Conservation (phyloP, 2,113 vertebrate genomes). For the Petaurus breviceps region DNA sequence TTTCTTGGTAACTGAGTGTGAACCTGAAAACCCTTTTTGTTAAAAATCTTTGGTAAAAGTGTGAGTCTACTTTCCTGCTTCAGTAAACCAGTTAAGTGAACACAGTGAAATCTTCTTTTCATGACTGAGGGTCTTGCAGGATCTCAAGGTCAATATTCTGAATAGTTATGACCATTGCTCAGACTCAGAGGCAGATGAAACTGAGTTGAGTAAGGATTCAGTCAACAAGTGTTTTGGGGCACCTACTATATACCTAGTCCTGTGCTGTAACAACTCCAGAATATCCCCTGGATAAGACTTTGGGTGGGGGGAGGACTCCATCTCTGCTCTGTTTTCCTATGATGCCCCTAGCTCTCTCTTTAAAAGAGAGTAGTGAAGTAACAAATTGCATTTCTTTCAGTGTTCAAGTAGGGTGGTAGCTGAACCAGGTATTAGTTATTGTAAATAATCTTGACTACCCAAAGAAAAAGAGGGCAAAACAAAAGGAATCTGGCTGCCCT, state of each 20-base stretch:
- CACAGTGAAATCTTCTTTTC: neutral
- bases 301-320: neutral
- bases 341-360: neutral
- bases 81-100: neutral
- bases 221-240: neutral
- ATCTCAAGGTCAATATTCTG: neutral
- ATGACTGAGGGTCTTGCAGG: neutral
- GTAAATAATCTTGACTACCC: neutral
- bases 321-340: neutral
- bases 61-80: neutral
- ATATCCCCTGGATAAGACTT: neutral
- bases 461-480: neutral
- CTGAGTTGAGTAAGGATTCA: neutral
- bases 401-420: neutral
- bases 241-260: neutral
- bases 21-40: slow-evolving; percentile 2
- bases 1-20: neutral
- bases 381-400: neutral
- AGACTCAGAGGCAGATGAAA: neutral
- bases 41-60: neutral
- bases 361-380: neutral
- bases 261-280: neutral
- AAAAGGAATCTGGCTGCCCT: neutral
- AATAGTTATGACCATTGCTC: neutral
- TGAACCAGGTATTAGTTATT: neutral